Conservation (phyloP, 2,113 vertebrate species). For the Himantopus leucocephalus region DNA sequence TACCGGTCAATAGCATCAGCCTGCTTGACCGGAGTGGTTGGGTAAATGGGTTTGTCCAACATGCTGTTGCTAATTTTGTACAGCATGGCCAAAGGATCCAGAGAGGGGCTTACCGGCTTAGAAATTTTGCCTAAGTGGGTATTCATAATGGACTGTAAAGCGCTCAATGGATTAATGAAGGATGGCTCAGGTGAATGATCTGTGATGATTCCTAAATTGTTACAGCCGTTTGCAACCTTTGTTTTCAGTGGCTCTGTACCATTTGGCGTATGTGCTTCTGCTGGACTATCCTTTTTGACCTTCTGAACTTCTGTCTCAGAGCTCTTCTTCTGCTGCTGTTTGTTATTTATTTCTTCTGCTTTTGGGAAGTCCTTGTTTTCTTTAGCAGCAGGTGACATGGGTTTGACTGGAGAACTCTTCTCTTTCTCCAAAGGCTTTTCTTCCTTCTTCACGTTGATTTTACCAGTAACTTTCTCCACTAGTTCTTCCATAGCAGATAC, state of each 20-base stretch:
- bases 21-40: slow-evolving; percentile 82
- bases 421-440: slow-evolving; percentile 82
- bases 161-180: slow-evolving; percentile 93
- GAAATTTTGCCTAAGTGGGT: slow-evolving; percentile 95
- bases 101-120: slow-evolving; percentile 86
- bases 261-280: slow-evolving; percentile 82
- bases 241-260: slow-evolving; percentile 84
- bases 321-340: slow-evolving; percentile 76
- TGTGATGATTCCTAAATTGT: slow-evolving; percentile 91
- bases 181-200: slow-evolving; percentile 93
- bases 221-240: slow-evolving; percentile 88
- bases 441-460: slow-evolving; percentile 85
- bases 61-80: slow-evolving; percentile 97
- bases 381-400: slow-evolving; percentile 79
- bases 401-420: slow-evolving; percentile 77
- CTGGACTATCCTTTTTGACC: slow-evolving; percentile 82
- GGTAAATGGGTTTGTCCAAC: slow-evolving; percentile 93
- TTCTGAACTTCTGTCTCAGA: slow-evolving; percentile 81
- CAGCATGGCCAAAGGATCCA: slow-evolving; percentile 93
- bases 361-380: slow-evolving; percentile 84
- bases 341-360: slow-evolving; percentile 75
- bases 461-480: slow-evolving; percentile 96
- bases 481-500: slow-evolving; percentile 97
- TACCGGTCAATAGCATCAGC: slow-evolving; percentile 82
- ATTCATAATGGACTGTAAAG: slow-evolving; percentile 98